Percentiles rank a stretch among this genome's conserved stretches.
phyloP scores from a whole-genome alignment of 2,797 vertebrate species.

The Chloroceryle inda region DNA sequence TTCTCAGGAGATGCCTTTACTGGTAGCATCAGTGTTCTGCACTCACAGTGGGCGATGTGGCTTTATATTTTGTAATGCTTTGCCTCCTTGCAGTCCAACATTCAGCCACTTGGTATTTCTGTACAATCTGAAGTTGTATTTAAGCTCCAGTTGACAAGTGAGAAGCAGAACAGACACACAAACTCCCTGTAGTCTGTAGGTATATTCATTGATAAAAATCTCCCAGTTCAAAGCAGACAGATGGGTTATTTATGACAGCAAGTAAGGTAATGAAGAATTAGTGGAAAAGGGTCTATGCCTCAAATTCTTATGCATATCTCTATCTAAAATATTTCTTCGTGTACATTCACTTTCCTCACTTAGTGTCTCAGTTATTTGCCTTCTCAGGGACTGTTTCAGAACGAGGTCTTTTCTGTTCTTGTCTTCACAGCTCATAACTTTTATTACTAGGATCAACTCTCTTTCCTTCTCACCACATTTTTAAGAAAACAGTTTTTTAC shows the following conservation, averaged over 20 bases:
- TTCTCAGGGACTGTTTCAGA: slow-evolving; percentile 17
- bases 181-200: background rate
- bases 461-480: background rate
- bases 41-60: background rate
- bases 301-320: background rate
- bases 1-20: background rate
- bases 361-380: background rate
- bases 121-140: background rate
- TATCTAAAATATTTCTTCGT: background rate
- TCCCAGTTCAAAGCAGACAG: background rate
- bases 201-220: background rate
- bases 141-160: background rate
- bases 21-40: background rate
- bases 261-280: background rate
- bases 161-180: background rate
- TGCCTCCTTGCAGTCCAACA: background rate
- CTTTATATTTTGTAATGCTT: background rate
- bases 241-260: background rate
- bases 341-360: background rate
- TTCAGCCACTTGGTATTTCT: background rate
- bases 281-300: background rate
- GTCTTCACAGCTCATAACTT: slow-evolving; percentile 54
- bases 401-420: background rate
- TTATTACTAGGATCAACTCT: slow-evolving; percentile 59
- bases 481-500: slow-evolving; percentile 65